Evolutionary conservation across 2,888 invertebrate species (phyloP).

Genomic region (Lampropteryx suffumata): DNA sequence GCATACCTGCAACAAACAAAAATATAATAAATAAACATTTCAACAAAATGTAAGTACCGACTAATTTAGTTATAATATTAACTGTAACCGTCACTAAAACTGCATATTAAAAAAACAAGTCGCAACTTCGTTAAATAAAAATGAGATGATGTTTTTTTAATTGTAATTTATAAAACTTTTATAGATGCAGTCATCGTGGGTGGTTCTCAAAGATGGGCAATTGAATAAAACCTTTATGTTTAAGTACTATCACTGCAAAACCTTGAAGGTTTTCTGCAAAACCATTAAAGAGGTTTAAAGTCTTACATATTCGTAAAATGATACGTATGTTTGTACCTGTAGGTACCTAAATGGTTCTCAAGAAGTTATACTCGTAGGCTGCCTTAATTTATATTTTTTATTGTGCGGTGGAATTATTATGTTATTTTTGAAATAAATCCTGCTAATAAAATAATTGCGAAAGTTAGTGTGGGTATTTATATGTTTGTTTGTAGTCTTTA

Average conservation of each 20-base stretch:
- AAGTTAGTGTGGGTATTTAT: too few species aligned
- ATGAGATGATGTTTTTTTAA: not conserved
- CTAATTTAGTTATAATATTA: slow-evolving; percentile 7
- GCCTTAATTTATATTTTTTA: not conserved
- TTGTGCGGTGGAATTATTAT: not conserved
- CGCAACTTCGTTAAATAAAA: not conserved
- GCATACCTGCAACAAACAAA: slow-evolving; percentile 1
- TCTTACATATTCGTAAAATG: slow-evolving; percentile 2
- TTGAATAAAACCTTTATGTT: slow-evolving; percentile 36
- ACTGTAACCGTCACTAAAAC: slow-evolving; percentile 2
- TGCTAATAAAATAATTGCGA: too few species aligned
- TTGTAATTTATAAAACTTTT: not conserved
- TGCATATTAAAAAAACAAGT: slow-evolving; percentile 3
- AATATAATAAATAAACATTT: not conserved
- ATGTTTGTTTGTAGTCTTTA: too few species aligned
- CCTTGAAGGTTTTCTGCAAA: slow-evolving; percentile 37
- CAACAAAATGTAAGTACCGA: not conserved
- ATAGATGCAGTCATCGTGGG: slow-evolving; percentile 45
- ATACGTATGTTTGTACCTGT: not conserved
- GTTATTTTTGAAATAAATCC: too few species aligned
- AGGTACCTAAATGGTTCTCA: not conserved
- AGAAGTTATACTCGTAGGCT: not conserved
- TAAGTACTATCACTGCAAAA: slow-evolving; percentile 15
- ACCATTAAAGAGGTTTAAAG: slow-evolving; percentile 28
- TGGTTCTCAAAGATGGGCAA: slow-evolving; percentile 39